A percentile compares a stretch with the other conserved stretches of the same genome.
phyloP scores from a whole-genome alignment of 53 echinoderm and acorn worm genomes.

The Glandiceps talaboti region DNA sequence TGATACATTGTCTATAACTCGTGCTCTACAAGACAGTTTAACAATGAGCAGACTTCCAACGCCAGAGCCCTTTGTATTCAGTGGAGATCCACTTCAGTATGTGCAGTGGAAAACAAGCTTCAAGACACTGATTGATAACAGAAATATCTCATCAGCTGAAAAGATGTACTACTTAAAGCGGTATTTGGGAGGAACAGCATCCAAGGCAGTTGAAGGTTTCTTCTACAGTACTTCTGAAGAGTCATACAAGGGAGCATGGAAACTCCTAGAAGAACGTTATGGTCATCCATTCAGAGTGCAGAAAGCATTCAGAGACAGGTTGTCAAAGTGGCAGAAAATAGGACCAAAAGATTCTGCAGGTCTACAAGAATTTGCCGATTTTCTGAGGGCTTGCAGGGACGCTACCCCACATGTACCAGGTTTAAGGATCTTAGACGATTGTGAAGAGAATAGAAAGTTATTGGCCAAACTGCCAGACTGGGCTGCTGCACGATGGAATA shows the following conservation, averaged over 20 bases:
- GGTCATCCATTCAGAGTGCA: constrained; percentile 41
- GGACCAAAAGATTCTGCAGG: constrained; percentile 21
- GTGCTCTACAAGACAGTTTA: no score
- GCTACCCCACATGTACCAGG: no score
- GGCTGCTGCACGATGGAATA: no score
- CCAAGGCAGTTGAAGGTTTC: constrained; percentile 7
- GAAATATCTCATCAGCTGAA: constrained; percentile 7
- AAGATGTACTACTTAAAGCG: constrained; percentile 12
- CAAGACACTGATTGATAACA: constrained; percentile 6
- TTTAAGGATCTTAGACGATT: no score
- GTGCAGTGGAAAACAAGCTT: no score
- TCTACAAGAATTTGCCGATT: no score
- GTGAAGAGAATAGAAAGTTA: no score
- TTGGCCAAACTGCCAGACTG: no score
- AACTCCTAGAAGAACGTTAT: constrained; percentile 21
- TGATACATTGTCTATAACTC: neutral
- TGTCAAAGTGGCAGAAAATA: constrained; percentile 39
- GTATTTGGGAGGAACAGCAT: constrained; percentile 14
- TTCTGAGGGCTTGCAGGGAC: no score
- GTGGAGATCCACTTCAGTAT: constrained; percentile 9
- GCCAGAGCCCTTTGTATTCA: constrained; percentile 6
- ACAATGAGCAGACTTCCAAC: neutral
- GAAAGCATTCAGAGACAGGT: constrained; percentile 30
- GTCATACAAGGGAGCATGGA: constrained; percentile 38
- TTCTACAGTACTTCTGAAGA: constrained; percentile 7